Evolutionary conservation across 2,113 vertebrate species (phyloP).

Genomic region (Mormoops blainvillei): DNA sequence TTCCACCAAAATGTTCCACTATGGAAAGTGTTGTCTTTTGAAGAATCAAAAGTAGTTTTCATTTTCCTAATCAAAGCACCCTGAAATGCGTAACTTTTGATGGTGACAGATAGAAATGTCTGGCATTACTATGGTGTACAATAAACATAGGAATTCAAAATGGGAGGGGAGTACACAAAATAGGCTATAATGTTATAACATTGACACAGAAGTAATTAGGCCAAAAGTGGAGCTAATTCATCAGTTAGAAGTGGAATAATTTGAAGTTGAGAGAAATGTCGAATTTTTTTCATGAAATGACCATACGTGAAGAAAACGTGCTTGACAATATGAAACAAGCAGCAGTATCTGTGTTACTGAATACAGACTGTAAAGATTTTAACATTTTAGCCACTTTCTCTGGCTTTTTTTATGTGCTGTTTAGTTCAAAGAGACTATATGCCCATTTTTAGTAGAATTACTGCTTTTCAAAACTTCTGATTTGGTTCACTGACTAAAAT

Average conservation of each 20-base stretch:
- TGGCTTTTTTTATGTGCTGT: not conserved
- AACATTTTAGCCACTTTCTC: not conserved
- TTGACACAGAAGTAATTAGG: not conserved
- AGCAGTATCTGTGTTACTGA: not conserved
- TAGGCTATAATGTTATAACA: not conserved
- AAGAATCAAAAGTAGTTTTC: not conserved
- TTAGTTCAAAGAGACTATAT: not conserved
- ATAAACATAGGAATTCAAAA: not conserved
- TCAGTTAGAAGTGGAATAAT: not conserved
- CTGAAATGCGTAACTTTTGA: not conserved
- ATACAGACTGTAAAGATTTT: not conserved
- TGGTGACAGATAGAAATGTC: not conserved
- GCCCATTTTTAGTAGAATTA: not conserved
- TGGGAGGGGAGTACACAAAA: not conserved
- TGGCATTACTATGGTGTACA: not conserved
- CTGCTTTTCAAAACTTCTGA: not conserved
- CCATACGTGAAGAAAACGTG: not conserved
- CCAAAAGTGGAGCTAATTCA: not conserved
- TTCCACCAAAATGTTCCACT: not conserved
- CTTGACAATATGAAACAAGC: not conserved
- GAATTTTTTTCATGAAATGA: constrained; percentile 26
- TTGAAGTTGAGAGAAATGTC: not conserved
- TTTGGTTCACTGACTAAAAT: not conserved
- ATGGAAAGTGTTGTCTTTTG: not conserved
- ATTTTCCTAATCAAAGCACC: not conserved